Conservation (phyloP, 2,797 vertebrate species). For the Anabas testudineus region DNA sequence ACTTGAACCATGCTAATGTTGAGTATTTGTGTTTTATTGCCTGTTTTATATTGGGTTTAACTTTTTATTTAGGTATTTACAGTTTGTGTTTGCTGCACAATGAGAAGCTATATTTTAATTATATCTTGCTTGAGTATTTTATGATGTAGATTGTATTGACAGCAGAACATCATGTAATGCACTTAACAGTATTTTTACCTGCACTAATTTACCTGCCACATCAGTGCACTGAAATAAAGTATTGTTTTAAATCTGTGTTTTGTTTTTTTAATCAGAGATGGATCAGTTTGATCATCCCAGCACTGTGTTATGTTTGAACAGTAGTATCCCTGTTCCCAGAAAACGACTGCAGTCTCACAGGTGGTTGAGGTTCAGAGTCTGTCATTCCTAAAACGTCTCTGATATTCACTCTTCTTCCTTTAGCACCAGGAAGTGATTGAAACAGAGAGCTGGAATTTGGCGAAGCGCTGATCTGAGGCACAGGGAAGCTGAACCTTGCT, state of each 20-base stretch:
- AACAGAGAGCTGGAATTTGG: constrained; percentile 77
- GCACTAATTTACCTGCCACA: constrained; percentile 14
- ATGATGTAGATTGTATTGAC: constrained; percentile 4
- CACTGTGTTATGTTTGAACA: constrained; percentile 19
- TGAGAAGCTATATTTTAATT: constrained; percentile 52
- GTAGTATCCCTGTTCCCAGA: neutral
- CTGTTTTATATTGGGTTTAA: constrained; percentile 33
- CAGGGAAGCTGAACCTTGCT: constrained; percentile 22
- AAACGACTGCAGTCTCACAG: constrained; percentile 9
- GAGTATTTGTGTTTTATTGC: constrained; percentile 23
- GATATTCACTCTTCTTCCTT: constrained; percentile 59
- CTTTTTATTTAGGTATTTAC: constrained; percentile 27
- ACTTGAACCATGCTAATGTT: neutral
- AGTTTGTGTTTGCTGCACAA: constrained; percentile 23
- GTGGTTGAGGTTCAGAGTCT: constrained; percentile 49
- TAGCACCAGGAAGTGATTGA: constrained; percentile 61
- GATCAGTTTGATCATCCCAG: neutral
- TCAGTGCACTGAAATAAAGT: constrained; percentile 62
- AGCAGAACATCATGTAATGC: constrained; percentile 25
- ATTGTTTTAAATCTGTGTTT: constrained; percentile 17
- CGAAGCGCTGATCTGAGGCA: constrained; percentile 13
- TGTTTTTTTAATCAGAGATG: neutral
- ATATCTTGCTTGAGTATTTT: constrained; percentile 15
- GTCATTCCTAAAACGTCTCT: constrained; percentile 59
- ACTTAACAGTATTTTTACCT: constrained; percentile 28